These are phyloP conservation scores for Lacerta bilineata DNA, from an alignment of 2,797 vertebrate genomes.

Conservation along the genomic window DNA sequence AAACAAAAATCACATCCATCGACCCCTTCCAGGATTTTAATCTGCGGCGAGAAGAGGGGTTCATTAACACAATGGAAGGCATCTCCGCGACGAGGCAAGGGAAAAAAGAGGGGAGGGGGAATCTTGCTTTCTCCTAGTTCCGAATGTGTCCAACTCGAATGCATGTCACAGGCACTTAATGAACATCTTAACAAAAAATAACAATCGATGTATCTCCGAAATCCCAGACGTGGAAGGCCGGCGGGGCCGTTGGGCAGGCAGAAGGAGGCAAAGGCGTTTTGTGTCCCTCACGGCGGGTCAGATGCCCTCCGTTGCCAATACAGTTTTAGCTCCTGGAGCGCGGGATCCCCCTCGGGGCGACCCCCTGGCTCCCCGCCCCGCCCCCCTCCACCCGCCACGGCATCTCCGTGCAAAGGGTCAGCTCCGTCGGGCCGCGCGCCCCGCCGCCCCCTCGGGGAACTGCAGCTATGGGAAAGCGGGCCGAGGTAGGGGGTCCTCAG, in stretches of 20 bases:
- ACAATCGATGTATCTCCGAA: not conserved
- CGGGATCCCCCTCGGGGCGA: not conserved
- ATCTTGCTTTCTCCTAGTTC: not conserved
- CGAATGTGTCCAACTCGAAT: not conserved
- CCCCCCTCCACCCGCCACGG: too few species aligned
- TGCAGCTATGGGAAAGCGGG: too few species aligned
- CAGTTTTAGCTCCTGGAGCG: not conserved
- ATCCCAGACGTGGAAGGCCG: not conserved
- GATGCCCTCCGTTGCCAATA: not conserved
- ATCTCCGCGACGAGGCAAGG: not conserved
- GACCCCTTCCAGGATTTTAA: slow-evolving; percentile 18
- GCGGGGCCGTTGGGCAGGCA: not conserved
- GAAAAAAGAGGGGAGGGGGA: too few species aligned
- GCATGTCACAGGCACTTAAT: slow-evolving; percentile 33
- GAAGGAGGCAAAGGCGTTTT: too few species aligned
- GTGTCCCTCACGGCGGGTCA: not conserved
- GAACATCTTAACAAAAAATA: not conserved
- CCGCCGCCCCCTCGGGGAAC: not conserved
- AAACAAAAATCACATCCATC: not conserved
- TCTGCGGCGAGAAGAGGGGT: not conserved
- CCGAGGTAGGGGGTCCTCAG: not conserved
- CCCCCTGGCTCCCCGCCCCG: too few species aligned
- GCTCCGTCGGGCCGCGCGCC: not conserved
- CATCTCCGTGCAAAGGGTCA: not conserved
- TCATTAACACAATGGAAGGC: not conserved